phyloP scores from a whole-genome alignment of 1,140 invertebrate genomes.

The Rhynchophorus ferrugineus region DNA sequence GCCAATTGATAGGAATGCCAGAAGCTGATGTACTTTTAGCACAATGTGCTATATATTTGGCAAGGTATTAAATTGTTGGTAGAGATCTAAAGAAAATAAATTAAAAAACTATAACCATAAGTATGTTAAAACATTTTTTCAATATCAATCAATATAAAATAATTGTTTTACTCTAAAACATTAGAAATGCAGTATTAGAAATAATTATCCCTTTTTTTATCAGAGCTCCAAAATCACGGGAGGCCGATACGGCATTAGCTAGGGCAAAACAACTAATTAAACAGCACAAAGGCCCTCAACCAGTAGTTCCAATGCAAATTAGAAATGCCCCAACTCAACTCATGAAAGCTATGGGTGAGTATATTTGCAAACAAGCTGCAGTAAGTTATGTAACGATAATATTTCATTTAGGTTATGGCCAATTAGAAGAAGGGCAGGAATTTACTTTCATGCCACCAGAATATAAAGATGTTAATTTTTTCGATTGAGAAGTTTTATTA shows the following conservation, averaged over 20 bases:
- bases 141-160: no score
- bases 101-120: no score
- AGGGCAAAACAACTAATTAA: constrained; percentile 52
- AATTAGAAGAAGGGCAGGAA: constrained; percentile 50
- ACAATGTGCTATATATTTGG: constrained; percentile 68
- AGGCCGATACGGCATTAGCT: constrained; percentile 60
- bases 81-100: background rate
- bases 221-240: constrained; percentile 64
- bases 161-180: no score
- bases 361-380: constrained; percentile 7
- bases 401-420: constrained; percentile 54
- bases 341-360: constrained; percentile 64
- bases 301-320: constrained; percentile 65
- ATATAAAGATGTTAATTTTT: constrained; percentile 57
- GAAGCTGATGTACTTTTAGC: constrained; percentile 71
- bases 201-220: no score
- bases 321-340: constrained; percentile 73
- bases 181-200: no score
- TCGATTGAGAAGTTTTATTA: constrained; percentile 30
- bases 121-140: no score
- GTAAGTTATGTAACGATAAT: constrained; percentile 6
- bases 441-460: constrained; percentile 61
- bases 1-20: constrained; percentile 74
- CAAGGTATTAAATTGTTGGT: constrained; percentile 31
- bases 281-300: constrained; percentile 58